Evolutionary conservation across 2,888 invertebrate species (phyloP).

Genomic region (Bursaphelenchus okinawaensis): DNA sequence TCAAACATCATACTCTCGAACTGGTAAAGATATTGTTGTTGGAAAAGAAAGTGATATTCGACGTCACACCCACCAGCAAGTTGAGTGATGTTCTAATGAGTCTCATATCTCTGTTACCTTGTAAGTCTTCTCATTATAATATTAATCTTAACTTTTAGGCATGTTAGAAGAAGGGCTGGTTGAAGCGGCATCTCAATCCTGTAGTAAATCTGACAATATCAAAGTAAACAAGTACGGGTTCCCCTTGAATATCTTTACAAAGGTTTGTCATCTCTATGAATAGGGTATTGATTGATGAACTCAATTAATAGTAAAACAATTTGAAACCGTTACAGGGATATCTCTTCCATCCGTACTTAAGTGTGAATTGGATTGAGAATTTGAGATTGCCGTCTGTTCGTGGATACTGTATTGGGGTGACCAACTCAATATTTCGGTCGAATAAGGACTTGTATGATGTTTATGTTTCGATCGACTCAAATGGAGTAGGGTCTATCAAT

Average conservation of each 20-base stretch:
- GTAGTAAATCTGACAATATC: not conserved
- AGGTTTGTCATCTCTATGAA: no score
- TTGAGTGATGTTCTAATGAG: constrained; percentile 81
- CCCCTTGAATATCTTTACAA: constrained; percentile 78
- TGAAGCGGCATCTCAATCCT: constrained; percentile 25
- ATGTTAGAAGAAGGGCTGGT: constrained; percentile 51
- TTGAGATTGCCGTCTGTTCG: constrained; percentile 77
- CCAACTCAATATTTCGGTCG: constrained; percentile 94
- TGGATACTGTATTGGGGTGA: constrained; percentile 80
- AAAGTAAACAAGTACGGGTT: constrained; percentile 70
- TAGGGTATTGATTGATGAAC: not conserved
- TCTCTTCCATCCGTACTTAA: constrained; percentile 88
- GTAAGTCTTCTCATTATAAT: constrained; percentile 46
- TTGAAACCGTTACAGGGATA: constrained; percentile 67
- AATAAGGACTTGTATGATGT: constrained; percentile 86
- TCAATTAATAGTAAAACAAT: constrained; percentile 9
- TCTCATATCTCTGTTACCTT: constrained; percentile 81
- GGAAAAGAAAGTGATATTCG: constrained; percentile 71
- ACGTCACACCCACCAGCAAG: constrained; percentile 83
- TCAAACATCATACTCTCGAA: constrained; percentile 1
- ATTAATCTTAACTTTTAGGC: constrained; percentile 69
- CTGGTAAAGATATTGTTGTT: constrained; percentile 14
- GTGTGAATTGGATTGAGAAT: constrained; percentile 86
- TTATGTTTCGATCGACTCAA: constrained; percentile 63
- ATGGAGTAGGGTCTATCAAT: constrained; percentile 70